phyloP scores from a whole-genome alignment of 2,113 vertebrate species.

The Amia ocellicauda region DNA sequence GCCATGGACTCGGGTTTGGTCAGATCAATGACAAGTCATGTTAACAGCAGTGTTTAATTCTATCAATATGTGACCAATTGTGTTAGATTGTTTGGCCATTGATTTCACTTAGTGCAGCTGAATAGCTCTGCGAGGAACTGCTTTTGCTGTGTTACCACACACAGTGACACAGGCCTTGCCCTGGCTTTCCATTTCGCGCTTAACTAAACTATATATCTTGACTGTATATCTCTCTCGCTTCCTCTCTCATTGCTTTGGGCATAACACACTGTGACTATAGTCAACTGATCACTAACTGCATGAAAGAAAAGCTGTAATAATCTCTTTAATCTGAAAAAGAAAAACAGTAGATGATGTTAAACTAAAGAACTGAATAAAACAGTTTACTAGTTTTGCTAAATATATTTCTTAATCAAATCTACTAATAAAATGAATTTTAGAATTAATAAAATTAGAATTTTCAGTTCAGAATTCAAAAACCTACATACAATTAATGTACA shows the following conservation, averaged over 20 bases:
- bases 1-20: slow-evolving; percentile 56
- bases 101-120: slow-evolving; percentile 83
- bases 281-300: neutral
- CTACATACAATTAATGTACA: too few relatives aligned
- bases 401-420: too few relatives aligned
- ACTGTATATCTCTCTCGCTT: neutral
- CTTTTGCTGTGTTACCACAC: slow-evolving; percentile 54
- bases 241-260: neutral
- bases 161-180: slow-evolving; percentile 57
- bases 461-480: too few relatives aligned
- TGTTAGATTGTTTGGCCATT: slow-evolving; percentile 85
- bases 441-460: too few relatives aligned
- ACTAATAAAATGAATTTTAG: too few relatives aligned
- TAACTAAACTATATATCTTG: neutral
- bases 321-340: neutral
- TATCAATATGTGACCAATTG: slow-evolving; percentile 89
- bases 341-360: neutral
- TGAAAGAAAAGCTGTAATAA: neutral
- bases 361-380: neutral
- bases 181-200: slow-evolving; percentile 40
- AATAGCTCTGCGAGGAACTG: slow-evolving; percentile 64
- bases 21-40: slow-evolving; percentile 78
- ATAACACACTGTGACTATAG: neutral
- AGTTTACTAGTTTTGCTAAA: neutral
- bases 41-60: slow-evolving; percentile 89